A percentile compares a stretch with the other conserved stretches of the same genome.
phyloP scores from a whole-genome alignment of 2,113 vertebrate genomes.

The Sylvia atricapilla region DNA sequence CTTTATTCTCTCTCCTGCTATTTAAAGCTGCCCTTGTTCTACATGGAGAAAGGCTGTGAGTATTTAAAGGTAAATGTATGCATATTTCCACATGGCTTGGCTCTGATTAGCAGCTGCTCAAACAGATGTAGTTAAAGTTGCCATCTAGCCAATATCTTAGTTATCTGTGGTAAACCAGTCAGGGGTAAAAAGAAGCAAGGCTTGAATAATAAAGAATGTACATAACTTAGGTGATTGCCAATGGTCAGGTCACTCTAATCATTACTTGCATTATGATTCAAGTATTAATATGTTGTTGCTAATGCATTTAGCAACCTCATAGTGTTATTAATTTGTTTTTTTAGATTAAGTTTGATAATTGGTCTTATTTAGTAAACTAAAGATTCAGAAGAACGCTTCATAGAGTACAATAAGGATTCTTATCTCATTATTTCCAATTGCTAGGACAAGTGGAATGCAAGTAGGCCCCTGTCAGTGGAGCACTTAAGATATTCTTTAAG shows the following conservation, averaged over 20 bases:
- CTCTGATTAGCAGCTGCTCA: background rate
- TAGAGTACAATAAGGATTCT: background rate
- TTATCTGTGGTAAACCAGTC: background rate
- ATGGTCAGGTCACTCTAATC: background rate
- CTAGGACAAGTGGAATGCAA: background rate
- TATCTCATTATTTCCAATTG: background rate
- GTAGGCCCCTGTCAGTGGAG: background rate
- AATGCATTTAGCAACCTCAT: background rate
- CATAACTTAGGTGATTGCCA: background rate
- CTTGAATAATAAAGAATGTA: background rate
- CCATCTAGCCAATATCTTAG: background rate
- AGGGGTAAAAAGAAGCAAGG: background rate
- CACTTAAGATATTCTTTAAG: background rate
- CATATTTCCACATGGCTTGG: background rate
- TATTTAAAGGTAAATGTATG: slow-evolving; percentile 18
- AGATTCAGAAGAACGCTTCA: background rate
- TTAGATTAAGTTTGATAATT: background rate
- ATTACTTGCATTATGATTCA: background rate
- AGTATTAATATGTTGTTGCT: background rate
- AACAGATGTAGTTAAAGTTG: background rate
- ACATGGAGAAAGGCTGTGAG: background rate
- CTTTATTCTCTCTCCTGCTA: slow-evolving; percentile 35
- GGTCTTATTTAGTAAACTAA: background rate
- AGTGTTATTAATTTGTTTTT: background rate
- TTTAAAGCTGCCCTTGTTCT: slow-evolving; percentile 58